These are phyloP conservation scores for Pecten maximus DNA, from an alignment of 2,888 invertebrate species.

Conservation along the genomic window DNA sequence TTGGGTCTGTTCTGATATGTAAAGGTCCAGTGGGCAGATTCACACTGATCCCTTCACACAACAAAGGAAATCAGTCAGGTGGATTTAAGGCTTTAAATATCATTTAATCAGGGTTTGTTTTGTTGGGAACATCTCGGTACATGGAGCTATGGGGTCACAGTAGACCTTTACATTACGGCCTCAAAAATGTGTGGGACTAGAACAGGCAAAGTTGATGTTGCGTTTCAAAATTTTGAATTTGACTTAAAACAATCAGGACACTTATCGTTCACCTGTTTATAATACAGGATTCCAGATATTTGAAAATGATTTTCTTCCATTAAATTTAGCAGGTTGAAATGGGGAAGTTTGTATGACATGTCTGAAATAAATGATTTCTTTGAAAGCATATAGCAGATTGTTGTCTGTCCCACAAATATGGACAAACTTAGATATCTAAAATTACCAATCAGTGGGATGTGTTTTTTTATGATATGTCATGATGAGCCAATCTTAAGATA, in stretches of 20 bases:
- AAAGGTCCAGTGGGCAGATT: neutral
- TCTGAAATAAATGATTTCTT: no score
- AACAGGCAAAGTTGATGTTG: neutral
- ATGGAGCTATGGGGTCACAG: neutral
- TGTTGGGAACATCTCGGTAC: constrained; percentile 14
- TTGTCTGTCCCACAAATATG: no score
- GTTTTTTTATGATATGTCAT: no score
- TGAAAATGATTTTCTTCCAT: no score
- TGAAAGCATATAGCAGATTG: no score
- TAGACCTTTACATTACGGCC: neutral
- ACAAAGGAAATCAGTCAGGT: neutral
- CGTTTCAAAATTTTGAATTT: neutral
- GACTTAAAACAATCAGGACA: neutral
- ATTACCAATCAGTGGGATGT: no score
- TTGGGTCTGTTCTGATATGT: neutral
- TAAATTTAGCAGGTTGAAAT: no score
- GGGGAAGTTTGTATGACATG: no score
- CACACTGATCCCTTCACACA: neutral
- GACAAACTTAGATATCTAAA: no score
- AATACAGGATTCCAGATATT: no score
- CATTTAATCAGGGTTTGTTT: neutral
- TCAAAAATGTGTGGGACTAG: neutral
- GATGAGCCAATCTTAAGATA: no score
- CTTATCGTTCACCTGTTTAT: no score
- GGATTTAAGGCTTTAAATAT: neutral